Evolutionary conservation across 2,797 vertebrate species (phyloP), one percentile per base, ranked within the genome.

Genomic region (Chiroxiphia lanceolata): DNA sequence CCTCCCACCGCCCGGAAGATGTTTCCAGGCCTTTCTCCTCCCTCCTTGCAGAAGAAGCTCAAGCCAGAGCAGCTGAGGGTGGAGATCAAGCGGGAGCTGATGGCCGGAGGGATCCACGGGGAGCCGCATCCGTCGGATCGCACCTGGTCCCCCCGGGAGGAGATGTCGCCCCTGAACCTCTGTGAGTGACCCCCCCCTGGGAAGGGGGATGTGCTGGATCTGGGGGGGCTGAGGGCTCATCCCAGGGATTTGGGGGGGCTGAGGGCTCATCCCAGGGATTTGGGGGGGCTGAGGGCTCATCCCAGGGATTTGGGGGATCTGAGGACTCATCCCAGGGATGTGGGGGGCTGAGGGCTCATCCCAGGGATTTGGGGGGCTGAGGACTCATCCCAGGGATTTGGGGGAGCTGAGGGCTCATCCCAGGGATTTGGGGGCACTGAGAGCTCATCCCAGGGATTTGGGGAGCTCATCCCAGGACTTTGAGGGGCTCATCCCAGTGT

Each of bases 31-130:
- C 95, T 96, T 86, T 95, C 97, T 15, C 94, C 72, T 87, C 60
- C 97, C 83, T 96, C 97, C 90, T 91, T 97, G 76, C 97, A 98
- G 87, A 97, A 98, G 88, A 99, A 99, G 94, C 98, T 98, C 90
- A 99, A 99, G 95, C 98, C 98, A 3, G 99, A 99, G 96, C 99
- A 99, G 2, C 97, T 99, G 97, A 98, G 98, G 96, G 94, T 99
- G 97, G 99, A 99, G 89, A 98, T 99, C 97, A 98, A 98, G 70
- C 83, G 98, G 70, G 98, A 98, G 96, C 92, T 98, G 97, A 91
- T 98, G 90, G 68, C 97, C 3, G 98, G 97, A 92, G 90, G 97
- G 83, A 96, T 98, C 74, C 97, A 98, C 23, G 97, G 96, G 64
- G 98, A 98, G 47, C 87, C 94, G 1, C 98, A 97, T 61, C 95